phyloP scores from a whole-genome alignment of 2,888 invertebrate species.

The Bellardia pandia region DNA sequence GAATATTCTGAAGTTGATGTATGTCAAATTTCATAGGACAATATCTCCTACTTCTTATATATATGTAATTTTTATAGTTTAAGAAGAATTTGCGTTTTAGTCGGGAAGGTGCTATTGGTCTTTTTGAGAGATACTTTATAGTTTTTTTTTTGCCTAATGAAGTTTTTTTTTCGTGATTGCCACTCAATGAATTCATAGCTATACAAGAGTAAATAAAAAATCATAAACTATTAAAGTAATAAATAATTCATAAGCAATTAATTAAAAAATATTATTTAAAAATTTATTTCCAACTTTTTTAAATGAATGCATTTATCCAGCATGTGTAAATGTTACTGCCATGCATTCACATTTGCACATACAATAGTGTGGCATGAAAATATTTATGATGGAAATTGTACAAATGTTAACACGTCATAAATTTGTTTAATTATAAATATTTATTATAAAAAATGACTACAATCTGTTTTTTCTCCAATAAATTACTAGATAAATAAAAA shows the following conservation, averaged over 20 bases:
- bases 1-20: too few relatives aligned
- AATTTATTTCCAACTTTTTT: neutral
- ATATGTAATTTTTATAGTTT: too few relatives aligned
- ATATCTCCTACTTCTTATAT: too few relatives aligned
- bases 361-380: slow-evolving; percentile 6
- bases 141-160: too few relatives aligned
- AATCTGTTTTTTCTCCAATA: slow-evolving; percentile 31
- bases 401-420: slow-evolving; percentile 47
- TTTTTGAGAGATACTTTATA: too few relatives aligned
- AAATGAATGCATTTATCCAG: neutral
- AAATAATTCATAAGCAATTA: slow-evolving; percentile 21
- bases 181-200: too few relatives aligned
- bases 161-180: too few relatives aligned
- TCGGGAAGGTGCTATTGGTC: too few relatives aligned
- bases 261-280: neutral
- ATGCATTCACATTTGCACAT: slow-evolving; percentile 35
- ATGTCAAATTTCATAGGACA: too few relatives aligned
- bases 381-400: slow-evolving; percentile 23
- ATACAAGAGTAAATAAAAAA: neutral
- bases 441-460: neutral
- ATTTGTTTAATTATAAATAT: slow-evolving; percentile 24
- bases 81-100: too few relatives aligned
- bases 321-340: slow-evolving; percentile 20
- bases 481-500: neutral
- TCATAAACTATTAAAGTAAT: slow-evolving; percentile 4